Evolutionary conservation across 2,888 invertebrate genomes (phyloP).

Genomic region (Alsophila aescularia): DNA sequence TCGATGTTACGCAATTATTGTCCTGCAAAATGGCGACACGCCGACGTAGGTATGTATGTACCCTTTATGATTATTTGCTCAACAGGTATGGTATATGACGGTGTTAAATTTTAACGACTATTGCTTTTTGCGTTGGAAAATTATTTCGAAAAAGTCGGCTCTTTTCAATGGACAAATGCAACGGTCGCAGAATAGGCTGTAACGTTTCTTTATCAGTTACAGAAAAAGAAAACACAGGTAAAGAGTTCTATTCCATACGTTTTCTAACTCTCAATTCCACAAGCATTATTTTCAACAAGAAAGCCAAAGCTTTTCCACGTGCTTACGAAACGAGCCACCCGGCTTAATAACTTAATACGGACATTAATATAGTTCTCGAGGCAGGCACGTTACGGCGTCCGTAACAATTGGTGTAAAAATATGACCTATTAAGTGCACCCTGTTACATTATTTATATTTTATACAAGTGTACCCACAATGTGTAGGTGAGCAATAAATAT

Average conservation of each 20-base stretch:
- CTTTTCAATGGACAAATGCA: too few species aligned
- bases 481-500: conserved; percentile 80
- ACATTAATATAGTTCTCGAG: conserved; percentile 41
- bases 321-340: conserved; percentile 34
- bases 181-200: too few species aligned
- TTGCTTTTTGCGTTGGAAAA: conserved; percentile 26
- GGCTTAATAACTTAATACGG: conserved; percentile 41
- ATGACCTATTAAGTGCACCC: conserved; percentile 68
- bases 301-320: conserved; percentile 26
- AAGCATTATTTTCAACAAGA: conserved; percentile 15
- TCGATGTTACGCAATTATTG: conserved; percentile 39
- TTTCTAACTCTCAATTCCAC: neutral
- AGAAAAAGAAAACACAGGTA: too few species aligned
- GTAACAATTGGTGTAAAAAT: conserved; percentile 60
- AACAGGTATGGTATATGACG: conserved; percentile 56
- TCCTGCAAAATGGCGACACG: conserved; percentile 33
- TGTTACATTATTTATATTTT: conserved; percentile 75
- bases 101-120: conserved; percentile 36
- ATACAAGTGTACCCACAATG: conserved; percentile 71
- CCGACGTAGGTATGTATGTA: conserved; percentile 39
- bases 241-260: neutral
- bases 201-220: too few species aligned
- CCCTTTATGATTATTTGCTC: conserved; percentile 71
- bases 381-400: conserved; percentile 42
- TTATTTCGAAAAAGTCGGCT: conserved; percentile 17